A percentile compares a stretch with the other conserved stretches of the same genome.
phyloP scores from a whole-genome alignment of 2,797 vertebrate species.

The Amblyraja radiata region DNA sequence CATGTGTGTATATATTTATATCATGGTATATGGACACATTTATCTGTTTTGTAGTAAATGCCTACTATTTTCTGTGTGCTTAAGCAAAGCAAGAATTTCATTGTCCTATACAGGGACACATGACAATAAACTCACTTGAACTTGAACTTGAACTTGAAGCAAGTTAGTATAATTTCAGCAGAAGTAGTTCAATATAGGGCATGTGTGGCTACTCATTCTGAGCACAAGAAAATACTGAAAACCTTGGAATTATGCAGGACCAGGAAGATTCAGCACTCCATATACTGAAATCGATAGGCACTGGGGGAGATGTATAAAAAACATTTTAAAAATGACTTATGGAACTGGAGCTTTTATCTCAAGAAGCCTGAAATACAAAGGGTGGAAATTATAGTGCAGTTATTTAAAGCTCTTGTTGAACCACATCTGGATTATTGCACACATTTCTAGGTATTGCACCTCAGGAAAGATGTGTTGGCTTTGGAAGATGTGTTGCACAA shows the following conservation, averaged over 20 bases:
- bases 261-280: not conserved
- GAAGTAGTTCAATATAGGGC: not conserved
- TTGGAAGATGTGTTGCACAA: not conserved
- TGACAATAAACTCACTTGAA: too few species aligned
- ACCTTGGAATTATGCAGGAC: not conserved
- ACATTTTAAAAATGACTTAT: not conserved
- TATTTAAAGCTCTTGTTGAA: not conserved
- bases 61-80: too few species aligned
- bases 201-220: not conserved
- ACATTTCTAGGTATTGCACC: not conserved
- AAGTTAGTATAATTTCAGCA: not conserved
- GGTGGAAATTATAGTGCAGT: too few species aligned
- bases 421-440: not conserved
- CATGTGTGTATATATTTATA: too few species aligned
- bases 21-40: too few species aligned
- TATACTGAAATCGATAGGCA: not conserved
- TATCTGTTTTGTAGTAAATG: too few species aligned
- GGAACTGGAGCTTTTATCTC: not conserved
- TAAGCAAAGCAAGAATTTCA: too few species aligned
- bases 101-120: too few species aligned
- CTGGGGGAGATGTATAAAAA: not conserved
- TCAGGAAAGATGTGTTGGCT: not conserved
- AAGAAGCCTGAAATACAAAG: not conserved
- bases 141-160: too few species aligned
- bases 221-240: not conserved